Evolutionary conservation across 2,888 invertebrate genomes (phyloP).

Genomic region (Mechanitis messenoides): DNA sequence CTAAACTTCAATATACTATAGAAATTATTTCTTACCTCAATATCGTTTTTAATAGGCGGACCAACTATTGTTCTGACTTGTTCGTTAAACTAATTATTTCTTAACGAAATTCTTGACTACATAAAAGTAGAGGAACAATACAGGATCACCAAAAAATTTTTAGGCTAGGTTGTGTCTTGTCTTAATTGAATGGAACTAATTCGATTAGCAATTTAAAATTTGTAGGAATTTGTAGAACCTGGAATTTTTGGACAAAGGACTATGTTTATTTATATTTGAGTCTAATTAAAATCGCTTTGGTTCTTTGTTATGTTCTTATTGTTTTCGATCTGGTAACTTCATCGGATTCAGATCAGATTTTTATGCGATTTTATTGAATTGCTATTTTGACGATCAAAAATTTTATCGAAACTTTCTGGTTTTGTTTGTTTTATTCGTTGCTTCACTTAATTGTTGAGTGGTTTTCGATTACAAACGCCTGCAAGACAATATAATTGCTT

Average conservation of each 20-base stretch:
- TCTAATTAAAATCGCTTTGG: neutral
- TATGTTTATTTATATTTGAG: neutral
- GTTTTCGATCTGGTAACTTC: too few species aligned
- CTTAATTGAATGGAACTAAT: neutral
- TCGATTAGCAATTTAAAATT: neutral
- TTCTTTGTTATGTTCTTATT: neutral
- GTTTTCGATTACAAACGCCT: slow-evolving; percentile 20
- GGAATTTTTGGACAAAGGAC: neutral
- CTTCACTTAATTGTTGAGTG: slow-evolving; percentile 1
- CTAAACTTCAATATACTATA: too few species aligned
- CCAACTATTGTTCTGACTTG: too few species aligned
- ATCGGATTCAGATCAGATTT: too few species aligned
- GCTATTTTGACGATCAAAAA: neutral
- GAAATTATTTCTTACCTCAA: too few species aligned
- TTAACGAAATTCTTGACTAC: neutral
- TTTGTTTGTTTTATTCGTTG: neutral
- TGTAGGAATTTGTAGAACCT: slow-evolving; percentile 1
- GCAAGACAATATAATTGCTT: slow-evolving; percentile 24
- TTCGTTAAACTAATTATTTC: too few species aligned
- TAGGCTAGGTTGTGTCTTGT: neutral
- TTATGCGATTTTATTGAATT: too few species aligned
- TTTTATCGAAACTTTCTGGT: neutral
- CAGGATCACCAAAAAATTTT: neutral
- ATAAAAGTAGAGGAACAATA: neutral
- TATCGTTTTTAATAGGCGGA: too few species aligned